Percentiles rank a stretch among this genome's conserved stretches.
Conservation (phyloP, 1,140 invertebrate genomes). For the Tribolium madens region DNA sequence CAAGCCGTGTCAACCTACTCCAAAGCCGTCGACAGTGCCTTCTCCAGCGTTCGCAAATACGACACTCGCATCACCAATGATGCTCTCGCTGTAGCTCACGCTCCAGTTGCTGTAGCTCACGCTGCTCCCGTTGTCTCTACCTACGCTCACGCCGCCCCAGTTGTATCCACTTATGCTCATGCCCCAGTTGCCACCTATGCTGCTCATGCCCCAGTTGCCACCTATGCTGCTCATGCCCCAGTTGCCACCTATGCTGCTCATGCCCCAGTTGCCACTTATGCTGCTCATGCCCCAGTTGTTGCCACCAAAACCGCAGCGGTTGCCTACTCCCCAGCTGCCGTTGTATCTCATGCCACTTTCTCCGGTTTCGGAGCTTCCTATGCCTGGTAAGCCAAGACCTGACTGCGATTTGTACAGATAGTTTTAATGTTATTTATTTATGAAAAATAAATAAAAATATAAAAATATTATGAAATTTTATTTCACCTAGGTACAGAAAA, state of each 20-base stretch:
- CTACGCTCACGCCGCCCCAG: constrained; percentile 61
- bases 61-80: constrained; percentile 73
- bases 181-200: constrained; percentile 39
- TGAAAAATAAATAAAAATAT: constrained; percentile 15
- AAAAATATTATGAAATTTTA: constrained; percentile 11
- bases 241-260: constrained; percentile 46
- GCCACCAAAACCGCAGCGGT: constrained; percentile 61
- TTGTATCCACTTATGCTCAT: constrained; percentile 24
- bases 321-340: constrained; percentile 67
- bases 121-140: constrained; percentile 48
- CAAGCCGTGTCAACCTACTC: constrained; percentile 70
- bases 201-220: constrained; percentile 47
- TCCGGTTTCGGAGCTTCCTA: constrained; percentile 67
- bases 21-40: constrained; percentile 73
- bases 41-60: constrained; percentile 72
- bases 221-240: too few species aligned
- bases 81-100: constrained; percentile 65
- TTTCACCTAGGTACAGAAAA: neutral
- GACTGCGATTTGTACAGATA: constrained; percentile 27
- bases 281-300: constrained; percentile 54
- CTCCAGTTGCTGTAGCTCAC: constrained; percentile 46
- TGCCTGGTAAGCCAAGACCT: constrained; percentile 64
- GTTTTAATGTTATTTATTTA: constrained; percentile 39
- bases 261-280: constrained; percentile 47
- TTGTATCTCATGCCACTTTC: constrained; percentile 68